These are phyloP conservation scores for Andinoacara biseriatus DNA, from an alignment of 2,113 vertebrate species.

Conservation along the genomic window DNA sequence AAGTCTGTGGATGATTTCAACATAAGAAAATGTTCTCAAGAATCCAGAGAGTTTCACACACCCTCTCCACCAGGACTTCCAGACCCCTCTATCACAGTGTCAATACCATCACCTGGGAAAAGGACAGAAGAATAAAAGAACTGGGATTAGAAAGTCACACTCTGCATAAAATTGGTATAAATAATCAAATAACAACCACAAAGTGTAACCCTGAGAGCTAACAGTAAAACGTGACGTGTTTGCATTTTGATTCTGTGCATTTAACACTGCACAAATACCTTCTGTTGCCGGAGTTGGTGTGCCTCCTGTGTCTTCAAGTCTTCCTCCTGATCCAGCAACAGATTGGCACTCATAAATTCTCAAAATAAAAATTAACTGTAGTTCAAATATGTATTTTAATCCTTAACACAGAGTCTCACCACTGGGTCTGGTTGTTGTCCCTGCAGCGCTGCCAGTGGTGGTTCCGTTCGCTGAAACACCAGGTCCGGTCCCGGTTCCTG, in stretches of 20 bases:
- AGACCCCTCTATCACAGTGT: constrained; percentile 76
- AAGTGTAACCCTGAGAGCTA: not conserved
- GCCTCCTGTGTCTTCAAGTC: constrained; percentile 43
- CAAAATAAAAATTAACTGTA: not conserved
- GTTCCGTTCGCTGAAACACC: constrained; percentile 42
- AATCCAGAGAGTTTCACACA: constrained; percentile 34
- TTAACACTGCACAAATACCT: constrained; percentile 47
- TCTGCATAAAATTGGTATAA: not conserved
- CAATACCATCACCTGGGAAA: constrained; percentile 67
- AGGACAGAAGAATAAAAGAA: constrained; percentile 1
- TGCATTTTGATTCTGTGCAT: not conserved
- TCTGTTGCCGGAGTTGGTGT: constrained; percentile 54
- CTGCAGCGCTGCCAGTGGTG: not conserved
- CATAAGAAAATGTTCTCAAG: not conserved
- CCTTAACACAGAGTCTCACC: constrained; percentile 35
- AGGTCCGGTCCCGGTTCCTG: constrained; percentile 29
- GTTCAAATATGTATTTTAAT: not conserved
- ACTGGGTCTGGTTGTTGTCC: constrained; percentile 45
- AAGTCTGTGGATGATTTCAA: constrained; percentile 15
- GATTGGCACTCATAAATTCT: constrained; percentile 12
- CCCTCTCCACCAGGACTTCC: constrained; percentile 75
- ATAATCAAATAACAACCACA: not conserved
- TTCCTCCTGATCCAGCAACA: constrained; percentile 47
- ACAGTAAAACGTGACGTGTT: not conserved
- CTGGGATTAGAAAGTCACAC: not conserved